phyloP scores from a whole-genome alignment of 2,113 vertebrate species.

The Phocoena phocoena region DNA sequence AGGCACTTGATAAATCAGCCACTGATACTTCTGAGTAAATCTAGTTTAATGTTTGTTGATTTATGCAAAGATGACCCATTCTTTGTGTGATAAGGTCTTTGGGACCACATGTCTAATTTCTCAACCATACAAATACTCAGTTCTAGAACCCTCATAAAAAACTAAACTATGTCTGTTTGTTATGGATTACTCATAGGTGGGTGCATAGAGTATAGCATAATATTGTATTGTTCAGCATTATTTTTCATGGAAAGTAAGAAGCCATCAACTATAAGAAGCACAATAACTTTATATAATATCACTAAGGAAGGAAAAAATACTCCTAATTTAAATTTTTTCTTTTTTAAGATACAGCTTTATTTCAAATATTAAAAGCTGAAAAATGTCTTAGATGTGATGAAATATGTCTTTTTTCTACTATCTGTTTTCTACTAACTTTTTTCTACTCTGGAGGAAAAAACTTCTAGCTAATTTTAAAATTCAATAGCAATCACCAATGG shows the following conservation, averaged over 20 bases:
- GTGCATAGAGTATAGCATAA: not conserved
- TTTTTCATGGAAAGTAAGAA: conserved; percentile 4
- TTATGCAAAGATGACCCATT: conserved; percentile 57
- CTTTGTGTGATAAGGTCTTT: conserved; percentile 33
- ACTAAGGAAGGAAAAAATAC: not conserved
- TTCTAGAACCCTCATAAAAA: conserved; percentile 36
- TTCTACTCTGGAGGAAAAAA: not conserved
- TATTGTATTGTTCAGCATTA: not conserved
- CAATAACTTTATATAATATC: conserved; percentile 52
- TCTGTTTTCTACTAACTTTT: not conserved
- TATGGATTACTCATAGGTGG: conserved; percentile 11
- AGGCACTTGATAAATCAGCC: conserved; percentile 3
- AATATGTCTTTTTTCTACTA: not conserved
- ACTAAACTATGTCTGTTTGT: not conserved
- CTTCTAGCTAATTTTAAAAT: conserved; percentile 61
- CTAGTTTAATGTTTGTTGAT: conserved; percentile 68
- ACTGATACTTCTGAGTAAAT: conserved; percentile 56
- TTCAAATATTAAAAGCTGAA: not conserved
- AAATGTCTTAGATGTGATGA: not conserved
- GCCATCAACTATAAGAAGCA: not conserved
- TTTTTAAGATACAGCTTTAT: not conserved
- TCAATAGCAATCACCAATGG: not conserved
- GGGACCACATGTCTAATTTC: conserved; percentile 66
- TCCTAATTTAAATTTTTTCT: not conserved
- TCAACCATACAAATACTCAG: conserved; percentile 67